Base-by-base conservation (phyloP, 2,797 vertebrate species). In the Sebastes vulpes region DNA sequence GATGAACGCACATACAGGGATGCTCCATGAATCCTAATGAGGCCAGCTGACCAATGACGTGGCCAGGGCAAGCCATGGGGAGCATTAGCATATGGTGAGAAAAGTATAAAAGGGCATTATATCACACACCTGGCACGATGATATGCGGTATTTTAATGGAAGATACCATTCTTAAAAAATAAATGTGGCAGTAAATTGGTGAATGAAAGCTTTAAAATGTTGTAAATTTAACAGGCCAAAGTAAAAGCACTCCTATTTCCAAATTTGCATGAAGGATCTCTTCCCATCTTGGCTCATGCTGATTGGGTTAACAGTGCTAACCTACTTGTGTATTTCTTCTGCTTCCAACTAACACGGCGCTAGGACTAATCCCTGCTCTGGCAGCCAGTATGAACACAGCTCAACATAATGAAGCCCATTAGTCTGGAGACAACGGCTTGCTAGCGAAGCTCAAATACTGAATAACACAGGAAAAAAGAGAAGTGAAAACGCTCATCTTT, bases 401-500 rank as follows among this genome's bases (percentile, higher is more conserved):
- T 90, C 80, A 82, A 89, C 85, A 93, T 95, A 95, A 95, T 95
- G 89, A 95, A 94, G 89, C 92, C 94, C 85, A 95, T 96, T 95
- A 95, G 92, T 87, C 85, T 92, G 82, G 81, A 94, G 90, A 95
- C 94, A 93, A 95, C 86, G 82, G 82, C 86, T 91, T 91, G 85
- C 90, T 91, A 94, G 81, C 59, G 75, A 79, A 88, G 88, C 87
- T 89, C 63, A 86, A 84, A 90, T 79, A 75, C 70, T 59, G 73
- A 87, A 71, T 71, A 79, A 87, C 77, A 60, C 38, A 65, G 60
- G 67, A 57, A 52, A 38, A 32, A 10, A 23, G 38, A 52, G 12
- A 12, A 21, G 31, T 26, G 65, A 71, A 86, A 88, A 66, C 5
- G 6, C 58, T 78, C 59, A 72, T 86, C 65, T 87, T 85, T 81